Evolutionary conservation across 2,797 vertebrate species (phyloP).

Genomic region (Eulemur rubriventer): DNA sequence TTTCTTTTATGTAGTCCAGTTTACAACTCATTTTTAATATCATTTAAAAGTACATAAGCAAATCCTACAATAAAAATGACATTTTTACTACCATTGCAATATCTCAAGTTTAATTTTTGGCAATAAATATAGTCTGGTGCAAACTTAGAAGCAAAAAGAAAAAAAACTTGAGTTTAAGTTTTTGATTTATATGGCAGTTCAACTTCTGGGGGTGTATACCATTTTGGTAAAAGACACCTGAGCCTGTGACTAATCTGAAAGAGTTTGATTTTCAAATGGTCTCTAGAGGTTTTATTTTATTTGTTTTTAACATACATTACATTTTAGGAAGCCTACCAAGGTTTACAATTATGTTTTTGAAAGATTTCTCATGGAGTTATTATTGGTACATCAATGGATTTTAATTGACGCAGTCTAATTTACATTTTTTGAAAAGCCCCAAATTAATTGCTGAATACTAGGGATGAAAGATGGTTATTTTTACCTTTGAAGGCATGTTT

Average conservation of each 20-base stretch:
- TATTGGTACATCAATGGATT: background rate
- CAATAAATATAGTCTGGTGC: conserved; percentile 46
- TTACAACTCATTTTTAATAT: conserved; percentile 72
- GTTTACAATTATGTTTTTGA: background rate
- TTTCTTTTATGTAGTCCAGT: conserved; percentile 59
- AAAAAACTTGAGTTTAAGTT: background rate
- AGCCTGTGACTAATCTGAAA: background rate
- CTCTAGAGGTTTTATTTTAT: background rate
- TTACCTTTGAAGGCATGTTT: background rate
- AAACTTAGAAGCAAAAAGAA: background rate
- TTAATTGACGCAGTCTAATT: background rate
- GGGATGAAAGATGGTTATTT: background rate
- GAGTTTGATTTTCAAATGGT: background rate
- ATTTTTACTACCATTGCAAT: conserved; percentile 74
- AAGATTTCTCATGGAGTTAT: background rate
- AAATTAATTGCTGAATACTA: background rate
- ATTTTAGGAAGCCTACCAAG: background rate
- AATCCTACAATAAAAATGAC: conserved; percentile 52
- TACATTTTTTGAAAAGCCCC: background rate
- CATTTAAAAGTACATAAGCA: conserved; percentile 71
- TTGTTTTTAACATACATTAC: background rate
- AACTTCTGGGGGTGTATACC: background rate
- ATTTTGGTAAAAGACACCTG: conserved; percentile 30
- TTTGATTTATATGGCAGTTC: conserved; percentile 28
- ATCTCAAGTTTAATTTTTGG: conserved; percentile 68